Conservation (phyloP, 2,888 invertebrate genomes). For the Xanthorhoe designata region DNA sequence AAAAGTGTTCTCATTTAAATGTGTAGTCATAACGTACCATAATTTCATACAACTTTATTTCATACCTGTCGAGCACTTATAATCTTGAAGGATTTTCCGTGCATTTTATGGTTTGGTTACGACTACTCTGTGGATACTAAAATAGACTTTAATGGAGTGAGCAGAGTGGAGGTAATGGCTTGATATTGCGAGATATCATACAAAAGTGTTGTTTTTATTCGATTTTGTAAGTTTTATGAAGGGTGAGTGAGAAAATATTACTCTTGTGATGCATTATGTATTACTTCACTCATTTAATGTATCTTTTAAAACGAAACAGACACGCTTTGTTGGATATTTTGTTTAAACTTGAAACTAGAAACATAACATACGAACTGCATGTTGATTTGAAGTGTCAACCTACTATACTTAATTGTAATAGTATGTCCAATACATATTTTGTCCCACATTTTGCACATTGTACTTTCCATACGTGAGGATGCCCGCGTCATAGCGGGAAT, state of each 20-base stretch:
- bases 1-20: too few species aligned
- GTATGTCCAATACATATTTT: too few species aligned
- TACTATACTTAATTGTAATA: too few species aligned
- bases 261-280: conserved; percentile 22
- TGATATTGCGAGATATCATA: conserved; percentile 45
- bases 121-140: conserved; percentile 52
- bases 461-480: too few species aligned
- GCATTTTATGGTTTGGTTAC: conserved; percentile 14
- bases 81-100: conserved; percentile 6
- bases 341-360: too few species aligned
- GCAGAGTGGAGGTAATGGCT: conserved; percentile 57
- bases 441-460: too few species aligned
- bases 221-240: conserved; percentile 37
- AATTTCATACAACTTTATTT: not conserved
- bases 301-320: not conserved
- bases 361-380: too few species aligned
- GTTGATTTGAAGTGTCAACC: too few species aligned
- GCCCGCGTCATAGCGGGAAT: too few species aligned
- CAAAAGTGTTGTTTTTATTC: conserved; percentile 33
- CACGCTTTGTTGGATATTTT: too few species aligned
- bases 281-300: not conserved
- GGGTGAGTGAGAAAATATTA: conserved; percentile 40
- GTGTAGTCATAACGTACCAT: not conserved
- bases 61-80: not conserved
- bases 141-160: conserved; percentile 67